Evolutionary conservation across 2,888 invertebrate genomes (phyloP).

Genomic region (Cantharis rustica): DNA sequence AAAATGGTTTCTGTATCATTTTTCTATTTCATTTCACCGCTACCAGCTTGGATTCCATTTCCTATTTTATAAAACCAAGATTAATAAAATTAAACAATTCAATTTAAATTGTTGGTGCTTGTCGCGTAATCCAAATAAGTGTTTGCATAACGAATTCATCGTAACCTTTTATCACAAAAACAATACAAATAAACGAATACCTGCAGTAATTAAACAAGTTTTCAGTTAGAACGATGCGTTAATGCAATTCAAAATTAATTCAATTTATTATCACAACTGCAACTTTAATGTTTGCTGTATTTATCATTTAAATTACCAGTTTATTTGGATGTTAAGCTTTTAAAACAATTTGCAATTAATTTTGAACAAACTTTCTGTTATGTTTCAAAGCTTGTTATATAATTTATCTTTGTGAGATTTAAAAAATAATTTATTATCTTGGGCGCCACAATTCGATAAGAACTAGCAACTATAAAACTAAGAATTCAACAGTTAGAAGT

Average conservation of each 20-base stretch:
- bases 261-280: conserved; percentile 19
- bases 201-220: conserved; percentile 22
- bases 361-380: background rate
- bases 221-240: conserved; percentile 15
- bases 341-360: background rate
- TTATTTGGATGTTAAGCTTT: background rate
- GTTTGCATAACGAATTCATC: background rate
- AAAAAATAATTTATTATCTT: background rate
- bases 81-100: background rate
- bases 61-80: background rate
- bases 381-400: background rate
- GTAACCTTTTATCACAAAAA: conserved; percentile 4
- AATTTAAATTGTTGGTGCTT: background rate
- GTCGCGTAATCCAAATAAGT: background rate
- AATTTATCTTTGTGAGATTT: background rate
- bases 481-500: background rate
- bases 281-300: conserved; percentile 16
- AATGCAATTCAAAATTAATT: conserved; percentile 20
- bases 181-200: conserved; percentile 18
- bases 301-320: background rate
- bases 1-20: background rate
- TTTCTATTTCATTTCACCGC: background rate
- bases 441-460: background rate
- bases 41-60: background rate
- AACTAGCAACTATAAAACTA: background rate